A percentile compares a stretch with the other conserved stretches of the same genome.
phyloP scores from a whole-genome alignment of 2,113 vertebrate species.

The Oryzias woworae region DNA sequence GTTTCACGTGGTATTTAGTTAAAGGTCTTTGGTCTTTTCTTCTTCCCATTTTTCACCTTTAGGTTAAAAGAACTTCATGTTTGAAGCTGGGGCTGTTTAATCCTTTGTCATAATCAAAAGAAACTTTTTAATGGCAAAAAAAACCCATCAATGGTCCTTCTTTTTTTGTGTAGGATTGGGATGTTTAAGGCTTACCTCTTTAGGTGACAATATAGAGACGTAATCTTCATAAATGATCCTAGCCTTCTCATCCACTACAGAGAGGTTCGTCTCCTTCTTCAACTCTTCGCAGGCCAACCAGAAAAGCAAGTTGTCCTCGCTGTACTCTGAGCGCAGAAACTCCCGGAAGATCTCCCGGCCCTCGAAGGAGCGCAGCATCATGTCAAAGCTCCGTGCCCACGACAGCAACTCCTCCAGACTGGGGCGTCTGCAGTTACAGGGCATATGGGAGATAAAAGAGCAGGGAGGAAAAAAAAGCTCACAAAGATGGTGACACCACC shows the following conservation, averaged over 20 bases:
- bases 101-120: no score
- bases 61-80: no score
- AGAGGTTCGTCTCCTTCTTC: conserved; percentile 88
- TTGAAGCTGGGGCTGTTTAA: no score
- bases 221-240: conserved; percentile 98
- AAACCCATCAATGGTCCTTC: no score
- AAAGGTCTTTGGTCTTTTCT: no score
- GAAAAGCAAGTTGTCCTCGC: conserved; percentile 98
- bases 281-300: conserved; percentile 97
- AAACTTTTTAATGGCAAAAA: no score
- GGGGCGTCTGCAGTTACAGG: conserved; percentile 73
- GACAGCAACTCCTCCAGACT: conserved; percentile 90
- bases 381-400: conserved; percentile 97
- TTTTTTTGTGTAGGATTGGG: neutral
- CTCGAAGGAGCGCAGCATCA: conserved; percentile 92
- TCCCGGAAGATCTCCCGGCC: conserved; percentile 92
- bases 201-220: conserved; percentile 97
- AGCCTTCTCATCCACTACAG: conserved; percentile 89
- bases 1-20: neutral
- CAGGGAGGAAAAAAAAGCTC: neutral
- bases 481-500: neutral
- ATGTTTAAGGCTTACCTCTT: conserved; percentile 80
- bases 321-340: conserved; percentile 96
- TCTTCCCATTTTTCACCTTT: no score
- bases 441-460: neutral